These are phyloP conservation scores for Parnassius mnemosyne DNA, from an alignment of 2,888 invertebrate genomes.

Conservation along the genomic window DNA sequence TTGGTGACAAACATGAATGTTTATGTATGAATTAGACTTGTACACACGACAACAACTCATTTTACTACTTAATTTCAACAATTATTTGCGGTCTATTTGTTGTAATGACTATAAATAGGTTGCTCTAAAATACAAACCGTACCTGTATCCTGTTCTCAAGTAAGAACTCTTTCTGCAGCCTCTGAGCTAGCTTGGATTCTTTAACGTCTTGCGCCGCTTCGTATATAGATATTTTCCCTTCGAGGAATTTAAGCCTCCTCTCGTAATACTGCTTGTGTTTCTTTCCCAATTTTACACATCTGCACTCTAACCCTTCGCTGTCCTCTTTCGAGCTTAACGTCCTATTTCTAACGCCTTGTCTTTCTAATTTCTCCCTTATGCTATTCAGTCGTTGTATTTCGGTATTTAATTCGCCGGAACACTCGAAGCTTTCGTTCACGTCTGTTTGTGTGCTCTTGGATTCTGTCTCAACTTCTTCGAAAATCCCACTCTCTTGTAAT, in stretches of 20 bases:
- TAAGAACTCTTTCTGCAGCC: constrained; percentile 82
- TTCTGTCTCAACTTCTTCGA: constrained; percentile 81
- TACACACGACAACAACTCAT: too few relatives aligned
- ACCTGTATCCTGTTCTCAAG: constrained; percentile 76
- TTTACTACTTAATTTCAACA: too few relatives aligned
- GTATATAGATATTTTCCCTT: constrained; percentile 83
- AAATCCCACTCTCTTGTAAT: constrained; percentile 87
- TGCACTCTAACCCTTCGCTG: constrained; percentile 69
- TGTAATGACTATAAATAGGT: too few relatives aligned
- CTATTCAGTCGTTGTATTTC: constrained; percentile 83
- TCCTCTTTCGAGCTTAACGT: constrained; percentile 66
- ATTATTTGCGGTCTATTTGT: too few relatives aligned
- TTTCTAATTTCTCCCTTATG: constrained; percentile 82
- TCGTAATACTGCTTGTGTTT: constrained; percentile 84
- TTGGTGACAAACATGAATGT: too few relatives aligned
- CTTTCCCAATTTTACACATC: constrained; percentile 77
- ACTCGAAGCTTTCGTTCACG: constrained; percentile 76
- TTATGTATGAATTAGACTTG: too few relatives aligned
- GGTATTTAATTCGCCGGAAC: constrained; percentile 78
- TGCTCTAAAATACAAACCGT: constrained; percentile 19
- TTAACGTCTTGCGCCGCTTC: constrained; percentile 84
- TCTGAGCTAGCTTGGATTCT: constrained; percentile 80
- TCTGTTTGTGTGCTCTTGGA: constrained; percentile 80
- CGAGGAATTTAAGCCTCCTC: constrained; percentile 82
- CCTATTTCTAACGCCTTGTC: constrained; percentile 78